phyloP scores from a whole-genome alignment of 1,140 invertebrate species.

The Argopecten irradians region DNA sequence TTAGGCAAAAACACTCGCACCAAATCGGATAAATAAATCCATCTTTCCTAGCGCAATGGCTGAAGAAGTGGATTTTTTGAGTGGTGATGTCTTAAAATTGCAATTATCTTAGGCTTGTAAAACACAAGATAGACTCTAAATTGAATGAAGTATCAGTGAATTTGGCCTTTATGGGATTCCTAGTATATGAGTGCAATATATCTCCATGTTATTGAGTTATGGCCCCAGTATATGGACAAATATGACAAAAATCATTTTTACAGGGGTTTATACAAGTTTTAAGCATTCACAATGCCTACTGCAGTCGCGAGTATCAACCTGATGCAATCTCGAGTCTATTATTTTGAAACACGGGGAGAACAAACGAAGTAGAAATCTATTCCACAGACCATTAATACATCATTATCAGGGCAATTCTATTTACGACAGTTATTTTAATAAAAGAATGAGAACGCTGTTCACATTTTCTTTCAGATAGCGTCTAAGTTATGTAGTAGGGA shows the following conservation, averaged over 20 bases:
- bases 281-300: not conserved
- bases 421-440: not conserved
- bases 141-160: not conserved
- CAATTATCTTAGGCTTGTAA: not conserved
- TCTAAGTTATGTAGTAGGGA: not conserved
- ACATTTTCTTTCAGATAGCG: not conserved
- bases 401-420: not conserved
- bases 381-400: not conserved
- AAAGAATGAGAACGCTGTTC: not conserved
- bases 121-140: not conserved
- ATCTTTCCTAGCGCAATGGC: not conserved
- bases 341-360: not conserved
- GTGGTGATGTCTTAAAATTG: not conserved
- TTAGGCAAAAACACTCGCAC: too few species aligned
- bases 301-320: not conserved
- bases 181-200: not conserved
- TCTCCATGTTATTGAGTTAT: not conserved
- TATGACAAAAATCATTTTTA: not conserved
- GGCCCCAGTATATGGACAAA: not conserved
- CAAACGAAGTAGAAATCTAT: not conserved
- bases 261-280: not conserved
- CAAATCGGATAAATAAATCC: too few species aligned
- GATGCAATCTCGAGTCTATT: not conserved
- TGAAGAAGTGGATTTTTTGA: not conserved
- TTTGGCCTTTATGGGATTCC: not conserved